Evolutionary conservation across 2,888 invertebrate genomes (phyloP).

Genomic region (Hymenopus coronatus): DNA sequence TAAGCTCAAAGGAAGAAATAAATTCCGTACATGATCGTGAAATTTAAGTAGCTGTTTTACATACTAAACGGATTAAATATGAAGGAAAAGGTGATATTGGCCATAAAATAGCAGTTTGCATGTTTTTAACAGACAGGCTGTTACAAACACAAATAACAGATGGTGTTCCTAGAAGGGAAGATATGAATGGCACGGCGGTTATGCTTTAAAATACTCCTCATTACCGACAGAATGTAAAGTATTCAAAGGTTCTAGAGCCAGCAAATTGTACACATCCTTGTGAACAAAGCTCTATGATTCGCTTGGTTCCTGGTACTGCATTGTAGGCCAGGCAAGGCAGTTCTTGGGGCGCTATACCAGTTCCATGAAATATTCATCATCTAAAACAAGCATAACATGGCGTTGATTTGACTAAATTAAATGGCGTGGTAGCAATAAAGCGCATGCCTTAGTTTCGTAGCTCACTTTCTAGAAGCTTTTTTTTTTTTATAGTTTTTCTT

Average conservation of each 20-base stretch:
- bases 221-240: no score
- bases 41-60: no score
- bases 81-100: no score
- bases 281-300: neutral
- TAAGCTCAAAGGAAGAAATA: no score
- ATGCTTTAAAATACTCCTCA: no score
- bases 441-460: neutral
- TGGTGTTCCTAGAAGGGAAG: no score
- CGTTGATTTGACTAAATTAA: neutral
- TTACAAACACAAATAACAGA: no score
- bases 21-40: no score
- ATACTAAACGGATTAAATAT: no score
- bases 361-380: neutral
- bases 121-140: no score
- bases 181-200: no score
- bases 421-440: neutral
- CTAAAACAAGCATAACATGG: neutral
- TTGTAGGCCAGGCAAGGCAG: neutral
- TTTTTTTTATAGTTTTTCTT: neutral
- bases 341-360: neutral
- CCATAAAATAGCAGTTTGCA: no score
- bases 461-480: neutral
- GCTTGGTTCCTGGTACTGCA: neutral
- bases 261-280: neutral
- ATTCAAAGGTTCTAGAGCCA: neutral